Conservation (phyloP, 1,140 invertebrate genomes). For the Calephelis nemesis region DNA sequence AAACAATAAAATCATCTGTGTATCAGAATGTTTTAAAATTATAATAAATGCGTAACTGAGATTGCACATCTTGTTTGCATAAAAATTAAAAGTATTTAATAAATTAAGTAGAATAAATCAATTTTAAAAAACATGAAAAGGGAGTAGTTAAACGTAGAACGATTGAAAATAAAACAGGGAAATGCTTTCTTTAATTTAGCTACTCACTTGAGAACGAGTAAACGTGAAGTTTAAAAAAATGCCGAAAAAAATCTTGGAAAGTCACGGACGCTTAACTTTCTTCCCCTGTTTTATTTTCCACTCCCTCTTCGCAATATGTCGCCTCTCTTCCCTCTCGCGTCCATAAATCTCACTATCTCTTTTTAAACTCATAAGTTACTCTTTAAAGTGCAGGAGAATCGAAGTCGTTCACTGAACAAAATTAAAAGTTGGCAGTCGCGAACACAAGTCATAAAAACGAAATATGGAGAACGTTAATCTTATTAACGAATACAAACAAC, state of each 20-base stretch:
- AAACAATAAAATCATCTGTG: too few species aligned
- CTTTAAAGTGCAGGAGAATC: constrained; percentile 75
- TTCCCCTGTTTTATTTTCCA: constrained; percentile 77
- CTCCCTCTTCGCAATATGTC: constrained; percentile 60
- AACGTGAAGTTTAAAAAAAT: constrained; percentile 76
- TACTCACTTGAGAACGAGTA: constrained; percentile 46
- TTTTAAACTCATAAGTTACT: constrained; percentile 76
- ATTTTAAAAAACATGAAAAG: neutral
- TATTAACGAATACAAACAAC: constrained; percentile 26
- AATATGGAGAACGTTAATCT: constrained; percentile 63
- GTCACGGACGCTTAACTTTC: constrained; percentile 79
- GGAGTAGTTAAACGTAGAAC: constrained; percentile 16
- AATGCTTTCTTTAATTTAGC: constrained; percentile 55
- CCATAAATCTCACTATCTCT: constrained; percentile 45
- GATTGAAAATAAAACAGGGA: constrained; percentile 47
- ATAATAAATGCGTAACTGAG: too few species aligned
- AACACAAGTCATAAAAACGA: constrained; percentile 70
- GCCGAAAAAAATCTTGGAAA: constrained; percentile 77
- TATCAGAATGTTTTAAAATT: too few species aligned
- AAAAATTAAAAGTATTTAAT: too few species aligned
- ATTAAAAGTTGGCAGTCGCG: constrained; percentile 72
- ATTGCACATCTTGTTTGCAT: too few species aligned
- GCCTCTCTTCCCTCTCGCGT: constrained; percentile 40
- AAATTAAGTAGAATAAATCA: too few species aligned
- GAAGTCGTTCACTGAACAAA: constrained; percentile 65